A percentile compares a stretch with the other conserved stretches of the same genome.
phyloP scores from a whole-genome alignment of 2,888 invertebrate species.

The Ametastegia equiseti region DNA sequence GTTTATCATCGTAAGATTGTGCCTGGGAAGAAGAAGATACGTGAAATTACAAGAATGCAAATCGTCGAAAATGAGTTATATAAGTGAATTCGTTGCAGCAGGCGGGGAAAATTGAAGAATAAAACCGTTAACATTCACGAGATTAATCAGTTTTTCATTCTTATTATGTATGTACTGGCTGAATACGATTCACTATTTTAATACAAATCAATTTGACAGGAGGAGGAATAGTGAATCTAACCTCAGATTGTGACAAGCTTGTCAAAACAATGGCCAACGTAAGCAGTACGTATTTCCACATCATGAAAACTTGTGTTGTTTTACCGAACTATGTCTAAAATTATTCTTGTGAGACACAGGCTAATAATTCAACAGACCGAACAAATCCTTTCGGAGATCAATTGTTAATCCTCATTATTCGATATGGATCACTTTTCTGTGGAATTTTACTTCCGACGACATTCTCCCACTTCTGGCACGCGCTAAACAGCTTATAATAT shows the following conservation, averaged over 20 bases:
- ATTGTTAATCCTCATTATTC: constrained; percentile 23
- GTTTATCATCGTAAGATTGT: constrained; percentile 89
- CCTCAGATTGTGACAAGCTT: constrained; percentile 59
- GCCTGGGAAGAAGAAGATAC: constrained; percentile 76
- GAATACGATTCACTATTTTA: neutral
- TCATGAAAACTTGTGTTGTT: constrained; percentile 49
- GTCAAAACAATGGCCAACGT: constrained; percentile 52
- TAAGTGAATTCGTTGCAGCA: neutral
- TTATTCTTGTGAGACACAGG: neutral
- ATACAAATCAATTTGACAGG: neutral
- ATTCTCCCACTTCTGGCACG: neutral
- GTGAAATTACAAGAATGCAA: constrained; percentile 11
- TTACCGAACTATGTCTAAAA: neutral
- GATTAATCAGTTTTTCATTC: neutral
- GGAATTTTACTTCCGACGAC: neutral
- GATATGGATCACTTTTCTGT: neutral
- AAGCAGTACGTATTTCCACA: constrained; percentile 57
- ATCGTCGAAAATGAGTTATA: constrained; percentile 30
- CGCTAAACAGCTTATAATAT: neutral
- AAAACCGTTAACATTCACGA: neutral
- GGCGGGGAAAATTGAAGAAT: neutral
- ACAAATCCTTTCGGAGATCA: neutral
- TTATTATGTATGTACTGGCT: too few species aligned
- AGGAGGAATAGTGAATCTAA: constrained; percentile 52
- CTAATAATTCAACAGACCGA: neutral